Base-by-base conservation (phyloP, 1,140 invertebrate species). In the Drosophila sp. region DNA sequence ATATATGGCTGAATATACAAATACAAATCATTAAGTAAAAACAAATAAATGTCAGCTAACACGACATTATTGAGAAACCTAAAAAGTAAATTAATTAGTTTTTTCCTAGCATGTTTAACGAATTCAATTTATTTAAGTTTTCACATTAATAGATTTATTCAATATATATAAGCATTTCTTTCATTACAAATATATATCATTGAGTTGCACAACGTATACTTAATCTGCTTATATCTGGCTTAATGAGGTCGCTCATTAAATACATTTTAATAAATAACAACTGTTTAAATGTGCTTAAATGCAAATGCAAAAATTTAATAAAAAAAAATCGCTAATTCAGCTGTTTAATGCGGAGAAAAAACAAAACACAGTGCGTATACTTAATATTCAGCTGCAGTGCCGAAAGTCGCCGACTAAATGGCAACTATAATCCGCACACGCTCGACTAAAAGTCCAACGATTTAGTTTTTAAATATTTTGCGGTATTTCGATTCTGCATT, bases 1-100 rank as follows among this genome's bases (percentile, higher is more conserved):
- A 66, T 76, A 65, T 62, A 74, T 59, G 16, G n/a, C 2, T 3
- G 48, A n/a, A n/a, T n/a, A n/a, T n/a, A n/a, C 14, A 45, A 69
- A 51, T 41, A 71, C 51, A 66, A 72, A 45, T 66, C 54, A 53
- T 45, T 66, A 56, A 46, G n/a, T 14, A 29, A 54, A 54, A 32
- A 25, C 56, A 71, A 38, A 63, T 18, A 43, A 29, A 14, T 32
- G 7, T 32, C 21, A 21, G 21, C 21, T 21, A 21, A 21, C 4
- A 21, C 21, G 1, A 6, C 0, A 29, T 7, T 5, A 4, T 29
- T 29, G 7, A 29, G 1, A 29, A 29, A 29, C 27, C 6, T 5
- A 0, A 29, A 6, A 29, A 29, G 21, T 5, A 29, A 4, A 29
- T 0, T 5, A 29, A 29, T 0, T 4, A 29, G 27, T 36, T 36